Evolutionary conservation across 2,888 invertebrate species (phyloP).

Genomic region (Noctua comes): DNA sequence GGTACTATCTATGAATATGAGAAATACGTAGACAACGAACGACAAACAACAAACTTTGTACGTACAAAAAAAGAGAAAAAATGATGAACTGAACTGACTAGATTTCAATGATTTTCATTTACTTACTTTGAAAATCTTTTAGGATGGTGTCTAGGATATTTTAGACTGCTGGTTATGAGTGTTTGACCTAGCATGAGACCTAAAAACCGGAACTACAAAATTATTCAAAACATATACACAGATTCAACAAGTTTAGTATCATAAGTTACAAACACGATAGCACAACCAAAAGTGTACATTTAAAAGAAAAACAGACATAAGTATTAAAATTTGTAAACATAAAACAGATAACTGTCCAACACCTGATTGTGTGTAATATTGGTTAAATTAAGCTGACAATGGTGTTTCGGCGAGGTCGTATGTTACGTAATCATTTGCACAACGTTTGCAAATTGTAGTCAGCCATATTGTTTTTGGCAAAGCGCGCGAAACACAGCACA

Average conservation of each 20-base stretch:
- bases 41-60: too few relatives aligned
- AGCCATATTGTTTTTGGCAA: conserved; percentile 15
- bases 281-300: background rate
- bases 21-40: background rate
- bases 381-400: conserved; percentile 35
- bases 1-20: background rate
- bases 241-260: background rate
- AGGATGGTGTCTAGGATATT: too few relatives aligned
- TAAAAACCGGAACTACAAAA: background rate
- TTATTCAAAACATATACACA: background rate
- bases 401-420: conserved; percentile 42
- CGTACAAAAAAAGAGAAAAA: background rate
- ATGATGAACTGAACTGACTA: background rate
- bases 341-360: conserved; percentile 11
- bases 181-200: background rate
- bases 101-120: background rate
- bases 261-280: background rate
- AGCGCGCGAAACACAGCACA: conserved; percentile 3
- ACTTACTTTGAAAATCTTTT: background rate
- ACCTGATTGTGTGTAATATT: conserved; percentile 41
- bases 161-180: background rate
- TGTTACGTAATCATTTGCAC: conserved; percentile 43
- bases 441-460: conserved; percentile 51
- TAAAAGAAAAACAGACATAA: conserved; percentile 3
- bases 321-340: conserved; percentile 6